These are phyloP conservation scores for Cosmia pyralina DNA, from an alignment of 2,888 invertebrate genomes.

Conservation along the genomic window DNA sequence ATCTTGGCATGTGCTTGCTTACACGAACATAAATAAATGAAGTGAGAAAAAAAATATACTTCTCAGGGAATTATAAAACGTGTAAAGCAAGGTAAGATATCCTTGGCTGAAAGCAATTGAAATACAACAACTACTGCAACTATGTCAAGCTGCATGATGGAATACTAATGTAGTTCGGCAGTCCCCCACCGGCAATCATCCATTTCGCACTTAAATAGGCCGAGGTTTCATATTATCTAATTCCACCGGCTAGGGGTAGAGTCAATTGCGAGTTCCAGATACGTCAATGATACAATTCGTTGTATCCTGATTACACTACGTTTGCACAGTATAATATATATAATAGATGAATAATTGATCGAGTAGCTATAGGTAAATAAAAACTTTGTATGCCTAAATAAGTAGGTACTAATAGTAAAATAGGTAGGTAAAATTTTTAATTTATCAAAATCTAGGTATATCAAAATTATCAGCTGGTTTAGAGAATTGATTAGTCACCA, in stretches of 20 bases:
- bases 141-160: constrained; percentile 3
- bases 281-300: constrained; percentile 54
- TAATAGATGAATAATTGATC: constrained; percentile 10
- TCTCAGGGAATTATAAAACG: neutral
- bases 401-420: too few species aligned
- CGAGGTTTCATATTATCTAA: constrained; percentile 67
- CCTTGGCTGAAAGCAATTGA: constrained; percentile 2
- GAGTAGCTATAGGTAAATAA: neutral
- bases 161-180: neutral
- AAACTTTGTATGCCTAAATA: neutral
- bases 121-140: neutral
- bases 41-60: neutral
- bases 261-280: constrained; percentile 52
- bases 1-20: neutral
- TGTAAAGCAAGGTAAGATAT: neutral
- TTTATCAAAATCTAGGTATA: neutral
- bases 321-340: neutral
- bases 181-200: constrained; percentile 22
- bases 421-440: neutral
- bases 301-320: constrained; percentile 59
- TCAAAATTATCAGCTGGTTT: neutral
- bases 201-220: constrained; percentile 34
- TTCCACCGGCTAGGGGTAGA: constrained; percentile 63
- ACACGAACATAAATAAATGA: neutral
- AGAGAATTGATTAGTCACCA: neutral